These are phyloP conservation scores for Nephrotoma appendiculata DNA, from an alignment of 2,888 invertebrate genomes.

Conservation along the genomic window DNA sequence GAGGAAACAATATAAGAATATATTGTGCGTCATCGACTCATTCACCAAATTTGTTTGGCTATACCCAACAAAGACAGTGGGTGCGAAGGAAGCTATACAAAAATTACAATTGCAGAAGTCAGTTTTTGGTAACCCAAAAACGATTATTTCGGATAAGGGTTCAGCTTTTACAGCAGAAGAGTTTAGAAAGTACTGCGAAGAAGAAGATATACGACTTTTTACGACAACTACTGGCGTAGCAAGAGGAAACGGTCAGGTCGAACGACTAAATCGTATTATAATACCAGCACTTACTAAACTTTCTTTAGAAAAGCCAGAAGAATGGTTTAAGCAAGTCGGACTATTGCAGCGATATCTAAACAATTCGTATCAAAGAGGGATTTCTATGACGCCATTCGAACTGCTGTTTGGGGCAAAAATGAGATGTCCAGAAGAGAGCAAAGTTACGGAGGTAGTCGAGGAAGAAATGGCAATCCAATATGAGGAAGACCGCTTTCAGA, in stretches of 20 bases:
- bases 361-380: slow-evolving; percentile 8
- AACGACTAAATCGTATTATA: slow-evolving; percentile 17
- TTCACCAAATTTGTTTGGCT: background rate
- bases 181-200: slow-evolving; percentile 21
- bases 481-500: too few relatives aligned
- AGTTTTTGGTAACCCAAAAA: slow-evolving; percentile 22
- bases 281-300: slow-evolving; percentile 22
- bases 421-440: background rate
- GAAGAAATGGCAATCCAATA: too few relatives aligned
- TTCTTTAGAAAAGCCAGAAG: slow-evolving; percentile 17
- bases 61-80: slow-evolving; percentile 12
- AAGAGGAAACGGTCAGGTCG: slow-evolving; percentile 23
- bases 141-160: slow-evolving; percentile 21
- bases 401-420: slow-evolving; percentile 7
- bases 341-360: slow-evolving; percentile 17
- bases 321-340: slow-evolving; percentile 18
- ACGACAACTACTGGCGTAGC: slow-evolving; percentile 19
- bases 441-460: too few relatives aligned
- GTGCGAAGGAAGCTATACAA: slow-evolving; percentile 17
- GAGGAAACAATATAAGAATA: slow-evolving; percentile 16
- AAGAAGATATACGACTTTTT: slow-evolving; percentile 20
- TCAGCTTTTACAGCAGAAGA: slow-evolving; percentile 23
- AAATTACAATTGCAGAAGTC: slow-evolving; percentile 18
- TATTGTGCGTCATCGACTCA: slow-evolving; percentile 6
- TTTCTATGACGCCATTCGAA: slow-evolving; percentile 9